Base-by-base conservation (phyloP, 2,113 vertebrate genomes). In the Meriones unguiculatus region DNA sequence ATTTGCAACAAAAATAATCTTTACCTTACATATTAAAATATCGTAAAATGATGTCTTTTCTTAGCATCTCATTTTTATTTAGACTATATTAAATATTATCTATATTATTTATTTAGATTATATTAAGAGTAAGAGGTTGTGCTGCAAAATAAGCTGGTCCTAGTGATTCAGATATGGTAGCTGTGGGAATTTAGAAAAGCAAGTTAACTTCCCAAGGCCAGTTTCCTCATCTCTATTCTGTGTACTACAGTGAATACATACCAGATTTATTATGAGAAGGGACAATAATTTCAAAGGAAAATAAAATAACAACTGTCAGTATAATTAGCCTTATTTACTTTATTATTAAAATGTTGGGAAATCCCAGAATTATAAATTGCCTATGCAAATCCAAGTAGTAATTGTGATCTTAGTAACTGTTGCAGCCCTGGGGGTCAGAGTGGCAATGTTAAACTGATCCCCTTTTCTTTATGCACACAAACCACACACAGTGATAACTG, bases 111-210 rank as follows among this genome's bases (percentile, higher is more conserved):
- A 41, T 75, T 72, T 72, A 72, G 96, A 95, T 97, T 97, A 91
- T 97, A 97, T 96, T 97, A 98, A 97, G 98, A 98, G 97, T 97
- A 98, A 98, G 97, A 97, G 97, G 75, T 95, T 95, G 97, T 82
- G 65, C 94, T 98, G 96, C 91, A 97, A 98, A 98, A 98, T 97
- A 97, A 97, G 93, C 94, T 82, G 25, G 1, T 50, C 5, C 50
- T 64, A 78, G 14, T 67, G 50, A 91, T 75, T 94, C 57, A 93
- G 50, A 69, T 35, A 86, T 87, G 62, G 15, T 84, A 64, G n/a
- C 30, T 95, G 9, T 87, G 15, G 11, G 4, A 52, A 69, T 30
- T 89, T 76, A 52, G 73, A 82, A 93, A 88, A 84, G 7, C 87
- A 81, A 22, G 10, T 90, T 57, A 54, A 24, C 25, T 80, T 92